These are phyloP conservation scores for Chalcosyrphus nemorum DNA, from an alignment of 2,888 invertebrate genomes.

Conservation along the genomic window DNA sequence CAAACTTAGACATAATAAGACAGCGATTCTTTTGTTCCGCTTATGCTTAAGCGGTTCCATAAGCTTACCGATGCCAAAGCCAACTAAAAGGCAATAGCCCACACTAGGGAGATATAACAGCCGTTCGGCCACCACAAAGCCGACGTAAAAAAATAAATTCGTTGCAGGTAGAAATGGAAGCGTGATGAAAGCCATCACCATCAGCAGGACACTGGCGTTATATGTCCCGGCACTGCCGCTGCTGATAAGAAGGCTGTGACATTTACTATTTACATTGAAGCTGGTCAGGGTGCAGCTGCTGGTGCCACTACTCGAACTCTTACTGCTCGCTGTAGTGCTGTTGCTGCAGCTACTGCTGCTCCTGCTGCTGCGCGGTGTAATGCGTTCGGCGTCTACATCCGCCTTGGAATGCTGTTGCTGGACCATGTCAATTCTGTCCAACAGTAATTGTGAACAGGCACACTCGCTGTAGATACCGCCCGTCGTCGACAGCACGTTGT, in stretches of 20 bases:
- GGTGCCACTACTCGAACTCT: conserved; percentile 81
- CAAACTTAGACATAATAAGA: conserved; percentile 82
- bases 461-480: conserved; percentile 71
- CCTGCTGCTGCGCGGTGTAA: conserved; percentile 78
- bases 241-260: conserved; percentile 66
- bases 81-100: conserved; percentile 95
- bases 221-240: conserved; percentile 73
- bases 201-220: conserved; percentile 81
- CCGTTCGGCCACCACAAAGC: conserved; percentile 98
- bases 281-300: conserved; percentile 74
- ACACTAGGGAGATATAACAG: conserved; percentile 98
- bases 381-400: conserved; percentile 48
- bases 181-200: conserved; percentile 90
- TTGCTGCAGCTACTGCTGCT: conserved; percentile 81
- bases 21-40: conserved; percentile 77
- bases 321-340: conserved; percentile 82
- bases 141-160: conserved; percentile 98
- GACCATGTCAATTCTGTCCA: conserved; percentile 74
- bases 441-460: conserved; percentile 72
- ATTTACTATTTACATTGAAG: conserved; percentile 71
- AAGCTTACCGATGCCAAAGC: conserved; percentile 86
- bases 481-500: conserved; percentile 71
- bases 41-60: conserved; percentile 78
- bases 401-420: conserved; percentile 69
- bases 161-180: conserved; percentile 97